Base-by-base conservation (phyloP, 2,888 invertebrate genomes). In the Bombyx huttoni region DNA sequence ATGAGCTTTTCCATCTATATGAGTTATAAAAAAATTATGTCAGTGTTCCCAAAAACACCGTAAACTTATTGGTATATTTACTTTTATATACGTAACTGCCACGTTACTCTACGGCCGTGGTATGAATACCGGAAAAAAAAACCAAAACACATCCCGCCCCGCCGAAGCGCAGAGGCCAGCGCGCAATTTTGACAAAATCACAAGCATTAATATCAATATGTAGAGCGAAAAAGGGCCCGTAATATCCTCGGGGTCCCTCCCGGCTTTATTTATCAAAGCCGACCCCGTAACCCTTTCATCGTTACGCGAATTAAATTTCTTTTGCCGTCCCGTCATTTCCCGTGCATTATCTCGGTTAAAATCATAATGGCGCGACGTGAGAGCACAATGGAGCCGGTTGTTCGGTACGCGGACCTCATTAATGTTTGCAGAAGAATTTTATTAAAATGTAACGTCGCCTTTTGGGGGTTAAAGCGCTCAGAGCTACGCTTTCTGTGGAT, bases 301-400 rank as follows among this genome's bases (percentile, higher is more conserved):
- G 86, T 78, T 84, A 78, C 78, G 83, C 80, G 86, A 87, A 87
- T 88, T 87, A 86, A 87, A 88, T 87, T 87, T 88, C 87, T 87
- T 87, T 87, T 87, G 74, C 24, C 24, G 24, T 24, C 24, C 83
- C 85, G 87, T 88, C 87, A 88, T 87, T 88, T 88, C 88, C 88
- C 87, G 85, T 86, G 72, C 85, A 87, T 88, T 87, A 87, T 86
- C 86, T 81, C 80, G 84, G 85, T 77, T 84, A 81, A 80, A 84
- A 86, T 85, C 84, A 86, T 86, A 87, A 87, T 87, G 85, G 84
- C 64, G 64, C 67, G 71, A 70, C 70, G 67, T 61, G 67, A 62
- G 68, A 66, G 60, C 58, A 85, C 86, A 86, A 86, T 82, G 78
- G 73, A 68, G 62, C 68, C 70, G 75, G 72, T 70, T 81, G 83